A percentile compares a stretch with the other conserved stretches of the same genome.
These are phyloP conservation scores for Orthosia gothica DNA, from an alignment of 2,888 invertebrate genomes.

Conservation along the genomic window DNA sequence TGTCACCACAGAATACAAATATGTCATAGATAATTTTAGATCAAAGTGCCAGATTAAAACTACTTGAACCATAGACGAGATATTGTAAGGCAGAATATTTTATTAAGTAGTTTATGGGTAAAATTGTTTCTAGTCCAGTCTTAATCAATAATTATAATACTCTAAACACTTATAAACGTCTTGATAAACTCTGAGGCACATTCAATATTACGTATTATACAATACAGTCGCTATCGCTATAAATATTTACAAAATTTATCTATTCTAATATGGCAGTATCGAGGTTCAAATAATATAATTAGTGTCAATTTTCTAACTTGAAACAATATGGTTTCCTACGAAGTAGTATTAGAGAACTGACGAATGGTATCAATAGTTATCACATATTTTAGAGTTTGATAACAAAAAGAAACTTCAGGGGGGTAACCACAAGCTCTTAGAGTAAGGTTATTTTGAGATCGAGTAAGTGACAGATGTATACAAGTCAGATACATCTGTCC, in stretches of 20 bases:
- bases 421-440: too few species aligned
- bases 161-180: slow-evolving; percentile 84
- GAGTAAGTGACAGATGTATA: too few species aligned
- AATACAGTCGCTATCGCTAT: slow-evolving; percentile 72
- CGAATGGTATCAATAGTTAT: slow-evolving; percentile 49
- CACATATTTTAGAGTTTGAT: slow-evolving; percentile 54
- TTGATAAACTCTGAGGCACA: slow-evolving; percentile 90
- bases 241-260: slow-evolving; percentile 81
- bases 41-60: slow-evolving; percentile 43
- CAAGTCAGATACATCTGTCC: too few species aligned
- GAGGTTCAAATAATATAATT: slow-evolving; percentile 78
- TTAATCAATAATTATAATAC: slow-evolving; percentile 77
- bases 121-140: slow-evolving; percentile 80
- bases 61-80: slow-evolving; percentile 59
- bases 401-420: background rate
- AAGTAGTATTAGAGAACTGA: slow-evolving; percentile 50
- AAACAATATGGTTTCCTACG: slow-evolving; percentile 37
- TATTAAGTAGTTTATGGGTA: slow-evolving; percentile 50
- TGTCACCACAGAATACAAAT: slow-evolving; percentile 23
- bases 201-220: slow-evolving; percentile 87
- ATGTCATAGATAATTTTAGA: slow-evolving; percentile 6
- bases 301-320: slow-evolving; percentile 49
- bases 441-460: too few species aligned
- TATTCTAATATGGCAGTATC: slow-evolving; percentile 89
- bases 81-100: slow-evolving; percentile 60